Evolutionary conservation across 2,888 invertebrate species (phyloP).

Genomic region (Rhagium mordax): DNA sequence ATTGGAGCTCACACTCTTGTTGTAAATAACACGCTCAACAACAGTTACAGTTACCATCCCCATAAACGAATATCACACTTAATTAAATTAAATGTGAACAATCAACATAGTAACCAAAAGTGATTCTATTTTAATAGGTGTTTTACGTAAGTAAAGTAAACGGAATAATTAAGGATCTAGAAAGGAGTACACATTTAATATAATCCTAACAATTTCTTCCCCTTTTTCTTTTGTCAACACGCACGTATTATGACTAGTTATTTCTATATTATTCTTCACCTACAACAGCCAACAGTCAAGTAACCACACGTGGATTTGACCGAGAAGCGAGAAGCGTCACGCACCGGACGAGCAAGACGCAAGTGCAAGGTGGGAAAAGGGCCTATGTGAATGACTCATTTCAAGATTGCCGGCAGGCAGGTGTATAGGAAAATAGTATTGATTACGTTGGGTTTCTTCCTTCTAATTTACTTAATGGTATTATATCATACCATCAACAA

Average conservation of each 20-base stretch:
- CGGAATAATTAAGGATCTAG: too few relatives aligned
- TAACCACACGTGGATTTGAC: slow-evolving; percentile 8
- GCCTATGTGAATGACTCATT: slow-evolving; percentile 32
- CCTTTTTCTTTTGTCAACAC: neutral
- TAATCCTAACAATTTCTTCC: neutral
- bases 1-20: too few relatives aligned
- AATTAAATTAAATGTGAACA: too few relatives aligned
- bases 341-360: slow-evolving; percentile 17
- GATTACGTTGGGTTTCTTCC: slow-evolving; percentile 4
- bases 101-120: too few relatives aligned
- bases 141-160: too few relatives aligned
- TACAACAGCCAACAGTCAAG: too few relatives aligned
- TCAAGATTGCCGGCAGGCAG: slow-evolving; percentile 31
- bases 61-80: too few relatives aligned
- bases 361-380: slow-evolving; percentile 38
- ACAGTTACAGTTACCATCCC: too few relatives aligned
- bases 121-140: too few relatives aligned
- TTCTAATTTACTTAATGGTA: neutral
- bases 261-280: slow-evolving; percentile 4
- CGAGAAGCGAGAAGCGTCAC: neutral
- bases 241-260: neutral
- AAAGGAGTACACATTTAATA: too few relatives aligned
- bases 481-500: neutral
- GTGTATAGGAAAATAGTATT: slow-evolving; percentile 34
- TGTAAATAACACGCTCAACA: too few relatives aligned